Percentiles rank a stretch among this genome's conserved stretches.
phyloP scores from a whole-genome alignment of 2,113 vertebrate genomes.

The Seriola quinqueradiata region DNA sequence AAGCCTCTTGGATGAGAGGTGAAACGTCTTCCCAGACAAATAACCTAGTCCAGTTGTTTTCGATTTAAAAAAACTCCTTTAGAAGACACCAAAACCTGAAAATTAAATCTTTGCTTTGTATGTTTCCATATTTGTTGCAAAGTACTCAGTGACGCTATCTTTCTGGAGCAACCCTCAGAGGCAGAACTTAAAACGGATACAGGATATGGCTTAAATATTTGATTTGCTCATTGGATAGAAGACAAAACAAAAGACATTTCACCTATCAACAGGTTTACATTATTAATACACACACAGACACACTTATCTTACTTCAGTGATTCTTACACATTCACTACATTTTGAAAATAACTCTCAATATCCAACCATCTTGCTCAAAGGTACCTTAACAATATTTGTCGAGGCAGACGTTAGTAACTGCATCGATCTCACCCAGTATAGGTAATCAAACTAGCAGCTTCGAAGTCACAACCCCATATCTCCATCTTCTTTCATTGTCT shows the following conservation, averaged over 20 bases:
- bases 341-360: neutral
- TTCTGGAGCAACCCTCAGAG: neutral
- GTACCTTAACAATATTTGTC: neutral
- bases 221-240: conserved; percentile 44
- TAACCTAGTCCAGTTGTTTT: no score
- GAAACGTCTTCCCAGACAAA: no score
- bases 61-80: no score
- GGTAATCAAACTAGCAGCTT: neutral
- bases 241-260: neutral
- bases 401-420: neutral
- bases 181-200: neutral
- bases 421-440: neutral
- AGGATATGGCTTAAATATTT: neutral
- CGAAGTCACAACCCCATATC: neutral
- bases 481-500: neutral
- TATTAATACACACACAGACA: neutral
- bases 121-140: neutral
- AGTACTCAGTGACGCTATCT: neutral
- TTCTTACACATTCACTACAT: neutral
- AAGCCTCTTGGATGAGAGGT: no score
- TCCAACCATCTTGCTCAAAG: neutral
- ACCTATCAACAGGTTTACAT: neutral
- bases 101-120: neutral
- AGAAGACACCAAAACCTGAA: neutral
- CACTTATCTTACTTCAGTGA: neutral